These are phyloP conservation scores for Drosophila orena DNA, from an alignment of 1,140 invertebrate genomes.

Conservation along the genomic window DNA sequence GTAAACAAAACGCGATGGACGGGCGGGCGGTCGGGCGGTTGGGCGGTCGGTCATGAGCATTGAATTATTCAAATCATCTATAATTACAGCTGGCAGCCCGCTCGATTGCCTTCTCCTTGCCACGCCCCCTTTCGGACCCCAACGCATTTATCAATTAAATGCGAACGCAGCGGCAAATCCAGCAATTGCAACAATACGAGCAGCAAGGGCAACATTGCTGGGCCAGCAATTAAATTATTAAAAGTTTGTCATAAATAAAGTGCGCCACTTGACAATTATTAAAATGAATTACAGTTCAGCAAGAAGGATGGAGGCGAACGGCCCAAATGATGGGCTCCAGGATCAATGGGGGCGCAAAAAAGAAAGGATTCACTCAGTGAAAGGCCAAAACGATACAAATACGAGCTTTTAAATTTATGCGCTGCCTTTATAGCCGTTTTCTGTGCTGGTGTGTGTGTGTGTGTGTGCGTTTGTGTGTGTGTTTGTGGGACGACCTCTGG, in stretches of 20 bases:
- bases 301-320: neutral
- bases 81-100: constrained; percentile 67
- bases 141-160: constrained; percentile 80
- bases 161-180: constrained; percentile 68
- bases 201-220: constrained; percentile 29
- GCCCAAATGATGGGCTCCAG: constrained; percentile 33
- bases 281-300: constrained; percentile 71
- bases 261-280: constrained; percentile 77
- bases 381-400: constrained; percentile 56
- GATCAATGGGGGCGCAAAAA: constrained; percentile 8
- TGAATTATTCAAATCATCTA: constrained; percentile 82
- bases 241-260: constrained; percentile 81
- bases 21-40: constrained; percentile 19
- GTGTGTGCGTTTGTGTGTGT: neutral
- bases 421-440: constrained; percentile 50
- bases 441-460: neutral
- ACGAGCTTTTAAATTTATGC: constrained; percentile 75
- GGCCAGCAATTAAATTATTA: constrained; percentile 75
- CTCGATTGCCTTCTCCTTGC: constrained; percentile 18
- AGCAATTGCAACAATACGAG: constrained; percentile 69
- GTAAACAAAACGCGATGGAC: constrained; percentile 71
- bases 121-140: constrained; percentile 8
- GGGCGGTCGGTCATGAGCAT: constrained; percentile 41
- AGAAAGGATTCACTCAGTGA: constrained; percentile 30
- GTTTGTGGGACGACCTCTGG: constrained; percentile 27